phyloP scores from a whole-genome alignment of 2,888 invertebrate genomes.

The Colostygia pectinataria region DNA sequence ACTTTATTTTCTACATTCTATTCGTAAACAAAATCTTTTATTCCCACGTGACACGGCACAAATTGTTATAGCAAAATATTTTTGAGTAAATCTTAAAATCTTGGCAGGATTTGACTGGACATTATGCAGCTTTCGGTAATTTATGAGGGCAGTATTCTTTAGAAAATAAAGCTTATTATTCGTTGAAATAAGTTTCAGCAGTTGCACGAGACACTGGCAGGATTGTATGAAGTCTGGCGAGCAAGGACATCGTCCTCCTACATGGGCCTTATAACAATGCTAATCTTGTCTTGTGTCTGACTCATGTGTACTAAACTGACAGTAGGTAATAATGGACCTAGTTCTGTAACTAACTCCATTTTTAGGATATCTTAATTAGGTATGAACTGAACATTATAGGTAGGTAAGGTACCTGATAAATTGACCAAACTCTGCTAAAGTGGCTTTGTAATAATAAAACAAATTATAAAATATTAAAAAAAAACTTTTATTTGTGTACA shows the following conservation, averaged over 20 bases:
- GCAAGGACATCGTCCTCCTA: conserved; percentile 71
- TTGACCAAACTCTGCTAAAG: too few species aligned
- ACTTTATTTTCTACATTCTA: not conserved
- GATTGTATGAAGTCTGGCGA: conserved; percentile 12
- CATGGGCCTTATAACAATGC: conserved; percentile 54
- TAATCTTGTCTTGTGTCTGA: conserved; percentile 42
- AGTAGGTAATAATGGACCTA: conserved; percentile 33
- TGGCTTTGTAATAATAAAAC: too few species aligned
- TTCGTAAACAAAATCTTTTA: not conserved
- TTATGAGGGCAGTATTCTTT: not conserved
- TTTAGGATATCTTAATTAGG: conserved; percentile 12
- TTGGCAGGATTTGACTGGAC: conserved; percentile 11
- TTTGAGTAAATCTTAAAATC: not conserved
- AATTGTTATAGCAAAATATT: not conserved
- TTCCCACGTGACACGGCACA: not conserved
- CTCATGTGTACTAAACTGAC: conserved; percentile 40
- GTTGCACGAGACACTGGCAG: conserved; percentile 18
- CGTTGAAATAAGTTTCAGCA: conserved; percentile 1
- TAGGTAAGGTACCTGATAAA: too few species aligned
- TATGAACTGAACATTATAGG: not conserved
- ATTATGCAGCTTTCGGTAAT: not conserved
- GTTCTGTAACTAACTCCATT: conserved; percentile 27
- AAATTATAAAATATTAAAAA: too few species aligned
- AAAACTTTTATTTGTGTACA: too few species aligned
- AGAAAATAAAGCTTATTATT: conserved; percentile 2